Evolutionary conservation across 2,888 invertebrate genomes (phyloP).

Genomic region (Willowsia nigromaculata): DNA sequence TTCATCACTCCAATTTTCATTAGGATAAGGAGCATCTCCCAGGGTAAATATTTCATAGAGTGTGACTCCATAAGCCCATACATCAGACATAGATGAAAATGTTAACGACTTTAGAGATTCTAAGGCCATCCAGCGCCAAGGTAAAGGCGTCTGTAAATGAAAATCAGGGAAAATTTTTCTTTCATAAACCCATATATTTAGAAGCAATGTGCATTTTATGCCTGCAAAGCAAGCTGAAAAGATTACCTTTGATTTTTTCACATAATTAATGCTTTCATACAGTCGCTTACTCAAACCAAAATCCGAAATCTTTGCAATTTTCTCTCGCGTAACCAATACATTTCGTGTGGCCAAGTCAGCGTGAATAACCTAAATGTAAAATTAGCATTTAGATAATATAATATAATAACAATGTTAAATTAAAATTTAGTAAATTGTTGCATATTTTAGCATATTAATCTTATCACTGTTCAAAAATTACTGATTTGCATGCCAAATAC

Average conservation of each 20-base stretch:
- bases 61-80: slow-evolving; percentile 62
- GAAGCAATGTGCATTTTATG: too few relatives aligned
- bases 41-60: slow-evolving; percentile 57
- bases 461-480: slow-evolving; percentile 46
- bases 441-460: too few relatives aligned
- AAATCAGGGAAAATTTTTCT: too few relatives aligned
- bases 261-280: too few relatives aligned
- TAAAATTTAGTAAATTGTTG: too few relatives aligned
- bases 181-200: too few relatives aligned
- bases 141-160: slow-evolving; percentile 62
- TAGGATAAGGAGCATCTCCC: slow-evolving; percentile 68
- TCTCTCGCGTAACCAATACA: slow-evolving; percentile 64
- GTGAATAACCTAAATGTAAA: slow-evolving; percentile 73
- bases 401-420: too few relatives aligned
- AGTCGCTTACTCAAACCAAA: slow-evolving; percentile 75
- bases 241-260: slow-evolving; percentile 72
- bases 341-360: slow-evolving; percentile 74
- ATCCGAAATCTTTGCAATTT: slow-evolving; percentile 70
- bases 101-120: slow-evolving; percentile 57
- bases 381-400: too few relatives aligned
- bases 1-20: slow-evolving; percentile 59
- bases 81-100: slow-evolving; percentile 57
- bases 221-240: too few relatives aligned
- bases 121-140: slow-evolving; percentile 74
- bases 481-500: too few relatives aligned